A percentile compares a stretch with the other conserved stretches of the same genome.
These are phyloP conservation scores for Atta cephalotes DNA, from an alignment of 1,140 invertebrate species.

Conservation along the genomic window DNA sequence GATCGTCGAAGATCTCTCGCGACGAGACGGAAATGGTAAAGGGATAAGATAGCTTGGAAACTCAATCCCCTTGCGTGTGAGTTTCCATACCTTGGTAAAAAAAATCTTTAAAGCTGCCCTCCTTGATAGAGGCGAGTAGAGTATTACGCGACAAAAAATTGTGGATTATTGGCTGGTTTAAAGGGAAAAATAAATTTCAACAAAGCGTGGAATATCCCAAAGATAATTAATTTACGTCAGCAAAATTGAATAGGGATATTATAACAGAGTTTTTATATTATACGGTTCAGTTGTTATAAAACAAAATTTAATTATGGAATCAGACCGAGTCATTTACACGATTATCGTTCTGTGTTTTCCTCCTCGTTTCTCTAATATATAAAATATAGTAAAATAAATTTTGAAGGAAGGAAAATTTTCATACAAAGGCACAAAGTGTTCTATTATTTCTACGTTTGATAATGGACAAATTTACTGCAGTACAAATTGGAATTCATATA, in stretches of 20 bases:
- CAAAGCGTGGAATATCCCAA: not conserved
- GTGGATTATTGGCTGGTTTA: not conserved
- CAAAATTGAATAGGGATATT: slow-evolving; percentile 14
- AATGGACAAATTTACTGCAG: not conserved
- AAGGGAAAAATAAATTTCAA: not conserved
- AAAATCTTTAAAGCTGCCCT: slow-evolving; percentile 39
- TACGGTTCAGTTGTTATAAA: not conserved
- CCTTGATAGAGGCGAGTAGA: slow-evolving; percentile 10
- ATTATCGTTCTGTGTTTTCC: not conserved
- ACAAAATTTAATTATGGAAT: slow-evolving; percentile 24
- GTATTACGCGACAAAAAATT: slow-evolving; percentile 29
- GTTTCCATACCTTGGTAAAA: slow-evolving; percentile 41
- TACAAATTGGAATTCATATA: not conserved
- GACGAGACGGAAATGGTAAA: slow-evolving; percentile 61
- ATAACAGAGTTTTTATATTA: not conserved
- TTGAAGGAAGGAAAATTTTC: not conserved
- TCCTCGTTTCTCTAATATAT: not conserved
- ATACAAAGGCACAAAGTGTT: not conserved
- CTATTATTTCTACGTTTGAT: not conserved
- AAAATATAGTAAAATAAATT: not conserved
- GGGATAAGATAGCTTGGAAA: slow-evolving; percentile 62
- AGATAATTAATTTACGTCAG: slow-evolving; percentile 25
- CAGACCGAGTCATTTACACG: not conserved
- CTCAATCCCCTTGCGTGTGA: slow-evolving; percentile 54
- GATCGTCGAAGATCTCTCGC: slow-evolving; percentile 51